Evolutionary conservation across 1,140 invertebrate species (phyloP).

Genomic region (Halictus rubicundus): DNA sequence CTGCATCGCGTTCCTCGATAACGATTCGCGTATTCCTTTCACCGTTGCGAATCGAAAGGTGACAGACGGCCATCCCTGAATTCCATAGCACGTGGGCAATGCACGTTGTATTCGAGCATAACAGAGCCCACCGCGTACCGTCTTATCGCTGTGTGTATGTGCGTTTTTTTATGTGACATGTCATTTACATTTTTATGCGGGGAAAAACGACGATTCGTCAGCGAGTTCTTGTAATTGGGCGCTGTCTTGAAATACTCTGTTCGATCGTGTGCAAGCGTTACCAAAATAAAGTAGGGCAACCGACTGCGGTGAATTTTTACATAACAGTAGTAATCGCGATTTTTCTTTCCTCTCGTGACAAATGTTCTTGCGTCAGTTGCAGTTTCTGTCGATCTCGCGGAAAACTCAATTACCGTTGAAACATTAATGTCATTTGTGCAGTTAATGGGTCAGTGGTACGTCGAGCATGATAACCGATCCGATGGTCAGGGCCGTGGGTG

Average conservation of each 20-base stretch:
- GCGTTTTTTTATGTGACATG: too few relatives aligned
- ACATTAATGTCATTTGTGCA: not conserved
- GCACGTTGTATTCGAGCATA: not conserved
- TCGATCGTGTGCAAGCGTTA: too few relatives aligned
- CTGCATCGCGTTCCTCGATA: not conserved
- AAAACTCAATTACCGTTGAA: not conserved
- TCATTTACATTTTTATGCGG: too few relatives aligned
- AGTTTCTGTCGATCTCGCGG: not conserved
- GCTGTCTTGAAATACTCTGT: too few relatives aligned
- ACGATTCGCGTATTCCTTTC: slow-evolving; percentile 1
- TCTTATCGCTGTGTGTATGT: too few relatives aligned
- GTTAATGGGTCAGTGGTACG: too few relatives aligned
- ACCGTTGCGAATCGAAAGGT: not conserved
- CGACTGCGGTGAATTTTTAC: not conserved
- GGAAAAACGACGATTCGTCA: too few relatives aligned
- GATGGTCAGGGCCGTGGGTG: not conserved
- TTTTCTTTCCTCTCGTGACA: not conserved
- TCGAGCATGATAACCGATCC: not conserved
- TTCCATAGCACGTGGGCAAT: slow-evolving; percentile 40
- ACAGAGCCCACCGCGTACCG: too few relatives aligned
- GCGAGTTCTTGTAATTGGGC: too few relatives aligned
- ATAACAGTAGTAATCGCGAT: not conserved
- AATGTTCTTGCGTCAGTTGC: not conserved
- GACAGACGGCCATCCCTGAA: slow-evolving; percentile 31
- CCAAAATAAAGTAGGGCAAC: not conserved